These are phyloP conservation scores for Myotis pilosus DNA, from an alignment of 2,797 vertebrate species.

Conservation along the genomic window DNA sequence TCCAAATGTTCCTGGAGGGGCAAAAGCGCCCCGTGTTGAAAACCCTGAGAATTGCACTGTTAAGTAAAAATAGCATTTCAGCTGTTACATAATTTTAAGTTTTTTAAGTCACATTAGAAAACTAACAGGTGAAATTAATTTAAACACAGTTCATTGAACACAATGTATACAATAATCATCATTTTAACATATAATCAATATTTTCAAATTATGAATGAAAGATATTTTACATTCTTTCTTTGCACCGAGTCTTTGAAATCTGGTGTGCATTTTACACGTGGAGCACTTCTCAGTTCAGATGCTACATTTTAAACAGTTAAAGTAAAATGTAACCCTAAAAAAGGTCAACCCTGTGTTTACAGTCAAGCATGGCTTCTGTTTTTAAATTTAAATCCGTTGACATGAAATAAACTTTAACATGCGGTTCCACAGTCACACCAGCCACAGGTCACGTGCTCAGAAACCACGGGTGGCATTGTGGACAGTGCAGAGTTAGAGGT, in stretches of 20 bases:
- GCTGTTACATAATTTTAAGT: not conserved
- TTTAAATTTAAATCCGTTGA: constrained; percentile 6
- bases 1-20: not conserved
- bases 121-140: not conserved
- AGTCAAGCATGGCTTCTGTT: not conserved
- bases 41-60: not conserved
- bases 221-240: not conserved
- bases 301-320: constrained; percentile 23
- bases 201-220: constrained; percentile 36
- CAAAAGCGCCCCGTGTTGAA: not conserved
- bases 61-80: not conserved
- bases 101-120: not conserved
- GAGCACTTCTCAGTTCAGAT: not conserved
- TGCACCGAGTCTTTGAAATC: constrained; percentile 1
- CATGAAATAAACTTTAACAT: not conserved
- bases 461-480: fast-evolving
- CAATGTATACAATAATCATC: not conserved
- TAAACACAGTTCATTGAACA: constrained; percentile 23
- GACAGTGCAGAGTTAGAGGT: not conserved
- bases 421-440: not conserved
- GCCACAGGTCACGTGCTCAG: not conserved
- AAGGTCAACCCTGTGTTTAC: not conserved
- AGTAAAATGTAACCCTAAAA: constrained; percentile 6
- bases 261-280: not conserved
- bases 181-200: not conserved